Percentiles rank a stretch among this genome's conserved stretches.
phyloP scores from a whole-genome alignment of 1,140 invertebrate genomes.

The Tetragnatha versicolor region DNA sequence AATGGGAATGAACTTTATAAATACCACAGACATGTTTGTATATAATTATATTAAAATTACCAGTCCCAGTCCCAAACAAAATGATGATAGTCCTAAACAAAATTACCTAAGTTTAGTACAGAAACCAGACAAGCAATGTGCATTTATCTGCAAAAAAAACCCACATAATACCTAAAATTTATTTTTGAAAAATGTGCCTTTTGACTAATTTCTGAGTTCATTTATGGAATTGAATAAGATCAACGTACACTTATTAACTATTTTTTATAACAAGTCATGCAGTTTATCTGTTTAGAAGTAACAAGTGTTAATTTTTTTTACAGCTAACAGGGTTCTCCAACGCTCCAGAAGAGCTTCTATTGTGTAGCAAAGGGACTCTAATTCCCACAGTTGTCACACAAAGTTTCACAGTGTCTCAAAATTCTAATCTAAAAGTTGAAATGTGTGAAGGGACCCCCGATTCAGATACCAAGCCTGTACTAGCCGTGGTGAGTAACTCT shows the following conservation, averaged over 20 bases:
- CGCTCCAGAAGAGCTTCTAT: slow-evolving; percentile 18
- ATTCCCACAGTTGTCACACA: slow-evolving; percentile 44
- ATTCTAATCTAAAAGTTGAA: slow-evolving; percentile 39
- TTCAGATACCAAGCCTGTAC: neutral
- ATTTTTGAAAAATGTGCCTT: too few species aligned
- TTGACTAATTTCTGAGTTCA: too few species aligned
- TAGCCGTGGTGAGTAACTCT: slow-evolving; percentile 26
- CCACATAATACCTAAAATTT: too few species aligned
- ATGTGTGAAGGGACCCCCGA: slow-evolving; percentile 21
- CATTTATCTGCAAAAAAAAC: too few species aligned
- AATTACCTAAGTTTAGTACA: too few species aligned
- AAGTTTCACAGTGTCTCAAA: slow-evolving; percentile 33
- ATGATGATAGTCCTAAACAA: too few species aligned
- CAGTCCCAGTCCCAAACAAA: too few species aligned
- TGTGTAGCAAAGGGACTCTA: slow-evolving; percentile 37
- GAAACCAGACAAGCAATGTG: too few species aligned
- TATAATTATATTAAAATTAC: too few species aligned
- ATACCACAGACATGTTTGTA: too few species aligned
- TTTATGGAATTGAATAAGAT: neutral
- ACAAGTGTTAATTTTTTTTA: neutral
- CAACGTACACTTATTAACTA: neutral
- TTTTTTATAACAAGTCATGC: neutral
- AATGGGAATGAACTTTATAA: too few species aligned
- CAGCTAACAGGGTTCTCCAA: slow-evolving; percentile 29
- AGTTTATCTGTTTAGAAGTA: neutral